Evolutionary conservation across 1,140 invertebrate genomes (phyloP), one percentile per base, ranked within the genome.

Genomic region (Drosophila yakuba): DNA sequence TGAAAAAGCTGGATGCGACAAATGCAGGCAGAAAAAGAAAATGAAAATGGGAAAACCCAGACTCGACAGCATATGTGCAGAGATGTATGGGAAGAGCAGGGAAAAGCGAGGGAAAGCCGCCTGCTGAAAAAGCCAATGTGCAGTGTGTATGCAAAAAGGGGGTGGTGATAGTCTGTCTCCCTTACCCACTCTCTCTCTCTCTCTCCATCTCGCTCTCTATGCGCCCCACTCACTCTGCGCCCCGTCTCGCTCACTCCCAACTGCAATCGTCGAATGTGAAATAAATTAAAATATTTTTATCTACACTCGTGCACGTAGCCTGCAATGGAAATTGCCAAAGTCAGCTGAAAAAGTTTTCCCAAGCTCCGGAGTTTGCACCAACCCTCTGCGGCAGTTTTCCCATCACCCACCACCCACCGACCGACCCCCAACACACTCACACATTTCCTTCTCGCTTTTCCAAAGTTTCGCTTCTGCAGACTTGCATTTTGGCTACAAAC

Each of bases 231-330:
- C 38, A 1, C 2, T 55, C 10, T 60, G 39, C 10, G 15, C 17
- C 36, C 25, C 55, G 61, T 43, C 55, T 17, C 32, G 23, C 23
- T 69, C 20, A 15, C 48, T 38, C 25, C 10, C 51, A 48, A 60
- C 74, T 86, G 83, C 83, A 86, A 78, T 57, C 47, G 64, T 28
- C 79, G 64, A 79, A 88, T 88, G 83, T 89, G 85, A 86, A 86
- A 86, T 86, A 86, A 86, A 86, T 86, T 86, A 86, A 86, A 88
- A 88, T 88, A 88, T 88, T 88, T 88, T 88, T 88, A 88, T 88
- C 83, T 88, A 88, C 83, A 88, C 84, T 86, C 83, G 66, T 83
- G 83, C 83, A 86, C 79, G 83, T 86, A 72, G 78, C 81, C 50
- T 59, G 57, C 51, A 48, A 56, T 60, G 80, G 62, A 80, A 86